Conservation (phyloP, 92 coral and sea anemone genomes). For the Heteractis magnifica region DNA sequence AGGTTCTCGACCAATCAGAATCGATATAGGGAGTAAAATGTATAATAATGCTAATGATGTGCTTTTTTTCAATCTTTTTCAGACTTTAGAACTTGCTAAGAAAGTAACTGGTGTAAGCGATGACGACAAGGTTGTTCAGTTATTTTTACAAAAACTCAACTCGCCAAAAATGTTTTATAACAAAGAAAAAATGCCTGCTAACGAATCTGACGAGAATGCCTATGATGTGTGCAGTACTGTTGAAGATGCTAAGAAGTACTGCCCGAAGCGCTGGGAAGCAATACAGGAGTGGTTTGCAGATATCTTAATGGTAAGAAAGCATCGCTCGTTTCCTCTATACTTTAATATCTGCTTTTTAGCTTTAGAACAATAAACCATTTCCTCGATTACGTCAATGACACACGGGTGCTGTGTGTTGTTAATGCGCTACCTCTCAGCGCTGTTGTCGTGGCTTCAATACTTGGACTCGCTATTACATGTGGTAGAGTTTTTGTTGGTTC, state of each 20-base stretch:
- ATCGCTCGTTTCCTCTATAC: not conserved
- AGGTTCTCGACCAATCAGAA: too few species aligned
- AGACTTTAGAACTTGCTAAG: constrained; percentile 78
- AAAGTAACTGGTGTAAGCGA: constrained; percentile 58
- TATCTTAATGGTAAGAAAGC: constrained; percentile 55
- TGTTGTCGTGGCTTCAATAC: too few species aligned
- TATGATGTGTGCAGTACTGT: constrained; percentile 68
- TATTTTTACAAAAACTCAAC: constrained; percentile 54
- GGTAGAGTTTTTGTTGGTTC: too few species aligned
- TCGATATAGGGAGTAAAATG: too few species aligned
- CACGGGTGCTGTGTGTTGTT: too few species aligned
- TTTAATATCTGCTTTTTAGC: not conserved
- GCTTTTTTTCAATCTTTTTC: not conserved
- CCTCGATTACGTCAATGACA: too few species aligned
- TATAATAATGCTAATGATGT: not conserved
- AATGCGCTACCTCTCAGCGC: too few species aligned
- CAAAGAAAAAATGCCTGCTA: constrained; percentile 67
- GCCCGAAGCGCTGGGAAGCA: constrained; percentile 83
- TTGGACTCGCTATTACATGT: too few species aligned
- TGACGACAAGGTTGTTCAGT: constrained; percentile 58
- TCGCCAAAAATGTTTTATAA: constrained; percentile 70
- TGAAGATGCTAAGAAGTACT: constrained; percentile 78
- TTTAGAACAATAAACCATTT: not conserved
- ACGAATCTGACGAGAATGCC: constrained; percentile 87
- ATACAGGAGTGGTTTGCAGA: constrained; percentile 74